phyloP scores from a whole-genome alignment of 2,113 vertebrate species.

The Etia nguti region DNA sequence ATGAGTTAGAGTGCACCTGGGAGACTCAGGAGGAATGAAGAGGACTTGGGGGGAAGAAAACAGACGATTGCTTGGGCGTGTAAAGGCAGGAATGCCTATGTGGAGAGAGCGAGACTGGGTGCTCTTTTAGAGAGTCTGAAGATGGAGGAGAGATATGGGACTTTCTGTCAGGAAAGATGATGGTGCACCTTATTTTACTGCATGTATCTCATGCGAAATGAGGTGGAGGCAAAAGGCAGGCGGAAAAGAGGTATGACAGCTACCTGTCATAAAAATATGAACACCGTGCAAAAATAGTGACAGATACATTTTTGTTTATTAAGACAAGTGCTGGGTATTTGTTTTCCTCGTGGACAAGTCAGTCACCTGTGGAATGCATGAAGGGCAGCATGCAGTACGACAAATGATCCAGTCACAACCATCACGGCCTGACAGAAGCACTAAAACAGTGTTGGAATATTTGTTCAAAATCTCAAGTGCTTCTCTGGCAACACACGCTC shows the following conservation, averaged over 20 bases:
- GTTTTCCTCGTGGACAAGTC: not conserved
- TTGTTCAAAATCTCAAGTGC: not conserved
- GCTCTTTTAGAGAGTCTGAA: not conserved
- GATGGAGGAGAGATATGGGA: not conserved
- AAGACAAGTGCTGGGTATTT: not conserved
- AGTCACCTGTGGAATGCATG: not conserved
- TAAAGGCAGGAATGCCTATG: slow-evolving; percentile 3
- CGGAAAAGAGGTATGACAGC: not conserved
- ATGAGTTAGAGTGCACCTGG: slow-evolving; percentile 53
- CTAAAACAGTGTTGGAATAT: not conserved
- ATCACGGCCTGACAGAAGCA: not conserved
- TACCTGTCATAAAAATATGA: not conserved
- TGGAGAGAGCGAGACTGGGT: not conserved
- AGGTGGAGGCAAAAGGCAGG: not conserved
- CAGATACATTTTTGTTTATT: not conserved
- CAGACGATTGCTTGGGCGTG: not conserved
- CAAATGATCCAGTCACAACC: not conserved
- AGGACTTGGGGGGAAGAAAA: not conserved
- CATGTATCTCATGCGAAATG: not conserved
- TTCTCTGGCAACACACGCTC: not conserved
- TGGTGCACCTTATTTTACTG: not conserved
- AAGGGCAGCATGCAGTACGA: not conserved
- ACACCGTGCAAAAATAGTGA: not conserved
- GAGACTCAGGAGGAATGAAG: slow-evolving; percentile 16
- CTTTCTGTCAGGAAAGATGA: not conserved